These are phyloP conservation scores for Gallinago jamesoni DNA, from an alignment of 2,113 vertebrate genomes.

Conservation along the genomic window DNA sequence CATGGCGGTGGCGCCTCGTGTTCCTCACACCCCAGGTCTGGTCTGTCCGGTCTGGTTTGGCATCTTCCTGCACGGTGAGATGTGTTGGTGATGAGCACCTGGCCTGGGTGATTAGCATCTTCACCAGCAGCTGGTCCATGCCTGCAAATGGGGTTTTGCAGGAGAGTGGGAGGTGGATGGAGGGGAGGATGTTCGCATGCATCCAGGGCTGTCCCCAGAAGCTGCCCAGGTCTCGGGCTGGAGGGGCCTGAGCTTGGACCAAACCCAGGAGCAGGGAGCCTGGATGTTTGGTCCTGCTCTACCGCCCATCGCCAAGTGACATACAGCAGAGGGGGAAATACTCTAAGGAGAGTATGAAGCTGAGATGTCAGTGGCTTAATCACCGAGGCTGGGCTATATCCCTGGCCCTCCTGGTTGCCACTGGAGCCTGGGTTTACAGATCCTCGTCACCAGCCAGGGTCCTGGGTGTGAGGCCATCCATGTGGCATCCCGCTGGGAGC, in stretches of 20 bases:
- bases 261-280: rapidly evolving
- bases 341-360: neutral
- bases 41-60: neutral
- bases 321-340: neutral
- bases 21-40: rapidly evolving
- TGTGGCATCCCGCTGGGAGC: neutral
- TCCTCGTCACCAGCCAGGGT: rapidly evolving
- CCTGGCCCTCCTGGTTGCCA: neutral
- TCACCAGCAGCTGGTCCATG: rapidly evolving
- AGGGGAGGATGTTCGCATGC: neutral
- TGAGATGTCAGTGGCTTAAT: neutral
- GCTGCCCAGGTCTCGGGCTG: rapidly evolving
- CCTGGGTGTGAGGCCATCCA: rapidly evolving
- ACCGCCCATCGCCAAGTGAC: neutral
- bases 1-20: rapidly evolving
- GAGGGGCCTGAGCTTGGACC: neutral
- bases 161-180: neutral
- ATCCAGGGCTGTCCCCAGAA: no score
- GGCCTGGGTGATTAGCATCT: neutral
- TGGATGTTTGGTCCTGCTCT: neutral
- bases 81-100: neutral
- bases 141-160: neutral
- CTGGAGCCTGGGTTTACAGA: rapidly evolving
- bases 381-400: neutral
- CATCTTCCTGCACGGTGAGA: neutral